Evolutionary conservation across 2,797 vertebrate genomes (phyloP).

Genomic region (Lagorchestes hirsutus): DNA sequence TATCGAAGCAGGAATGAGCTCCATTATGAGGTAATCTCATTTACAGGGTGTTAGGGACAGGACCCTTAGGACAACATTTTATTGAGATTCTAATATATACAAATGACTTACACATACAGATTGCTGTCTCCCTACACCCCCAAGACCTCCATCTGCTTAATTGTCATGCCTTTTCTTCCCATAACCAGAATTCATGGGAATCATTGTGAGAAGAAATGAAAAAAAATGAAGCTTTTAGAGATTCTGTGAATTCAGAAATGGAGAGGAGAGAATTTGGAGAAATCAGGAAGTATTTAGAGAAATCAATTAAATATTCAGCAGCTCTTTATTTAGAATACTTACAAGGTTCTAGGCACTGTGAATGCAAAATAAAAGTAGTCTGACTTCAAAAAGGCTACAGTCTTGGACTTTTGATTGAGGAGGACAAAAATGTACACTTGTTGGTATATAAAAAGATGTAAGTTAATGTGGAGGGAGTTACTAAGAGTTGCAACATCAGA

Average conservation of each 20-base stretch:
- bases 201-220: neutral
- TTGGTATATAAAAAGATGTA: neutral
- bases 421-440: neutral
- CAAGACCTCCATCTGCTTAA: neutral
- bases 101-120: neutral
- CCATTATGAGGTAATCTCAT: constrained; percentile 3
- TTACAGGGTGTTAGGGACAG: neutral
- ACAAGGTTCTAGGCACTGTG: neutral
- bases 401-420: neutral
- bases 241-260: neutral
- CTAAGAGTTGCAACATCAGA: neutral
- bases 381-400: neutral
- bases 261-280: neutral
- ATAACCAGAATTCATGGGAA: neutral
- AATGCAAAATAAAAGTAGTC: neutral
- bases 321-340: neutral
- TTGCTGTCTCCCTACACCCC: neutral
- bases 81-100: neutral
- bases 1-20: neutral
- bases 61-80: neutral
- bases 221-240: neutral
- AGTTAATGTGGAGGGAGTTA: neutral
- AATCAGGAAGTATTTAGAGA: neutral
- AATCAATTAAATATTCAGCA: neutral
- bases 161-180: neutral